phyloP scores from a whole-genome alignment of 1,140 invertebrate species.

The Ylistrum balloti region DNA sequence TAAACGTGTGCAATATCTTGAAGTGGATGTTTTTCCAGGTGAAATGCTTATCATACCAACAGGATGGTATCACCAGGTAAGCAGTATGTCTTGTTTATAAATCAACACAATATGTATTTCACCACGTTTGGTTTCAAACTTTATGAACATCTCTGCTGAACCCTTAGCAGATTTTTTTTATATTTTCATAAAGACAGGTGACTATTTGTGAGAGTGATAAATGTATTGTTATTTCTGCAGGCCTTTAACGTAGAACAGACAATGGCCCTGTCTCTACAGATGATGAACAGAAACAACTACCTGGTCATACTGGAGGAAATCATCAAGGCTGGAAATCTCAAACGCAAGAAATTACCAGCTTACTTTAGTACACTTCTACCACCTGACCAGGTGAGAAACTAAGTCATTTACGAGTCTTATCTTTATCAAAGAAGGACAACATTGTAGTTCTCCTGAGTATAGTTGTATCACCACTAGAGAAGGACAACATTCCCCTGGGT shows the following conservation, averaged over 20 bases:
- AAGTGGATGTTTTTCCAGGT: constrained; percentile 79
- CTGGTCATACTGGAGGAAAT: constrained; percentile 80
- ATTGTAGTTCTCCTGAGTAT: too few relatives aligned
- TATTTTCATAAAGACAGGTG: too few relatives aligned
- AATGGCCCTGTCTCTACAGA: constrained; percentile 77
- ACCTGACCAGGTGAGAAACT: constrained; percentile 74
- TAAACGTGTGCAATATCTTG: constrained; percentile 69
- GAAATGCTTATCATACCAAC: constrained; percentile 81
- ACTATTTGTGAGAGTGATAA: too few relatives aligned
- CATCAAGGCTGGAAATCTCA: constrained; percentile 74
- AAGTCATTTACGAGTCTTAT: neutral
- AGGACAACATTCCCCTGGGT: too few relatives aligned
- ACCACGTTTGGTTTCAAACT: too few relatives aligned
- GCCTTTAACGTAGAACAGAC: constrained; percentile 80
- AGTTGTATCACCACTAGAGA: too few relatives aligned
- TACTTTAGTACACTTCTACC: constrained; percentile 74
- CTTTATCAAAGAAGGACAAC: neutral
- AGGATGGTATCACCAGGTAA: constrained; percentile 82
- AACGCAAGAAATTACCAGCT: constrained; percentile 69
- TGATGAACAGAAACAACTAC: constrained; percentile 82
- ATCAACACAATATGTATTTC: neutral
- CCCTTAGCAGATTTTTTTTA: too few relatives aligned
- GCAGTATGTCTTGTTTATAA: neutral
- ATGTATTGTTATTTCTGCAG: constrained; percentile 62
- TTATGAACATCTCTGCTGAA: too few relatives aligned